Base-by-base conservation (phyloP, 1,140 invertebrate species). In the Cherax destructor region DNA sequence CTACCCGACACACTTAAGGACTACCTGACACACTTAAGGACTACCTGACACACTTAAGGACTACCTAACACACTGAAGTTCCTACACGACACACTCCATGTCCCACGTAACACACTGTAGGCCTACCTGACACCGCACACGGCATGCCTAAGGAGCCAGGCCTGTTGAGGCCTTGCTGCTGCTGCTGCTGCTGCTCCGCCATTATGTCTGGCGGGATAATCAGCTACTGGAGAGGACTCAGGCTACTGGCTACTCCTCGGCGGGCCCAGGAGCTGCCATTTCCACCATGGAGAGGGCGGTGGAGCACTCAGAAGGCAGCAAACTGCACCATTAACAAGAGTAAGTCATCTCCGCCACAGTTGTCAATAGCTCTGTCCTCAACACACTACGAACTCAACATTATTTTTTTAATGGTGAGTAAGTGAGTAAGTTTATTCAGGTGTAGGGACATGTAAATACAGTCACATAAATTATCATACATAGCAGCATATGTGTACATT, bases 151-250 rank as follows among this genome's bases (percentile, higher is more conserved):
- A 41, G 16, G 81, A 77, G 11, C 80, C 80, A n/a, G 81, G 88
- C 74, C 88, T 90, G 72, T 41, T 79, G 77, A 72, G 59, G 6
- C 72, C 59, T n/a, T 47, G 10, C 74, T 78, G 72, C 78, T 76
- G 84, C 69, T 76, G 84, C 85, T 88, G 86, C 59, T 78, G 85
- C 85, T 88, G 86, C 59, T 88, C 87, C 21, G 87, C 87, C 87
- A 88, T 88, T 24, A 59, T 61, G 59, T 59, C 85, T 56, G 50
- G 41, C 18, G 47, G 50, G 18, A 86, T 72, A 86, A 5, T 47
- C 50, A 76, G 50, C 56, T 56, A 59, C 56, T 78, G 47, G 49
- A 49, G 47, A 9, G 59, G 41, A 41, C 13, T 18, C 30, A 59
- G 56, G 74, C 74, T n/a, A n/a, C 56, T 59, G 9, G 50, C 49